Evolutionary conservation across 2,797 vertebrate genomes (phyloP).

Genomic region (Rachycentron canadum): DNA sequence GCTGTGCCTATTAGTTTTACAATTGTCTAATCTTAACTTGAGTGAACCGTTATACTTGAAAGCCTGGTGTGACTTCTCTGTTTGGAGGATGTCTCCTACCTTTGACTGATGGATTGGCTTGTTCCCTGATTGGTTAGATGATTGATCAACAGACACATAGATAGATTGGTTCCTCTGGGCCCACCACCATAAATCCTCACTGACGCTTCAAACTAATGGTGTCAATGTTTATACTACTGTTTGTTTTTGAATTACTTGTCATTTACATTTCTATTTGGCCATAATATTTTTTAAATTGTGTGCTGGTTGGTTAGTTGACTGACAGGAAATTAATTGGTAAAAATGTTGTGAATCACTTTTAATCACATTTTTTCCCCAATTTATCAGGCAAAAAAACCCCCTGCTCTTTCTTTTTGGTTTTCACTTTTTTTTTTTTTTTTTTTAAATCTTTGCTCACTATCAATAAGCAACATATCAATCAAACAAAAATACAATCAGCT

Average conservation of each 20-base stretch:
- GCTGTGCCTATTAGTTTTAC: conserved; percentile 73
- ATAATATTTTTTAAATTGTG: not conserved
- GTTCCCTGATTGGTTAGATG: conserved; percentile 71
- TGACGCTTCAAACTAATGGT: conserved; percentile 33
- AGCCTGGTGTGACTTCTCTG: conserved; percentile 55
- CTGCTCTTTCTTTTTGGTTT: not conserved
- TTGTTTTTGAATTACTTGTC: not conserved
- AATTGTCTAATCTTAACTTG: conserved; percentile 61
- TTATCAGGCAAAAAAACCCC: not conserved
- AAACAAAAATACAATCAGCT: conserved; percentile 7
- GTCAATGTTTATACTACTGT: not conserved
- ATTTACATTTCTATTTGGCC: not conserved
- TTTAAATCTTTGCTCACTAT: not conserved
- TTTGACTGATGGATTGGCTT: conserved; percentile 68
- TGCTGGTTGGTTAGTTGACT: not conserved
- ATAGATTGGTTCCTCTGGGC: conserved; percentile 58
- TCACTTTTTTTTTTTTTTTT: no score
- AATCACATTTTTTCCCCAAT: not conserved
- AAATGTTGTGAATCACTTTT: not conserved
- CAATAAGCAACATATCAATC: not conserved
- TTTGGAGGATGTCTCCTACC: conserved; percentile 65
- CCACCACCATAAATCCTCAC: conserved; percentile 58
- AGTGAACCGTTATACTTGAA: conserved; percentile 42
- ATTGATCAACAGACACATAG: conserved; percentile 65
- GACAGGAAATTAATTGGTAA: not conserved